phyloP scores from a whole-genome alignment of 2,113 vertebrate genomes.

The Apus apus region DNA sequence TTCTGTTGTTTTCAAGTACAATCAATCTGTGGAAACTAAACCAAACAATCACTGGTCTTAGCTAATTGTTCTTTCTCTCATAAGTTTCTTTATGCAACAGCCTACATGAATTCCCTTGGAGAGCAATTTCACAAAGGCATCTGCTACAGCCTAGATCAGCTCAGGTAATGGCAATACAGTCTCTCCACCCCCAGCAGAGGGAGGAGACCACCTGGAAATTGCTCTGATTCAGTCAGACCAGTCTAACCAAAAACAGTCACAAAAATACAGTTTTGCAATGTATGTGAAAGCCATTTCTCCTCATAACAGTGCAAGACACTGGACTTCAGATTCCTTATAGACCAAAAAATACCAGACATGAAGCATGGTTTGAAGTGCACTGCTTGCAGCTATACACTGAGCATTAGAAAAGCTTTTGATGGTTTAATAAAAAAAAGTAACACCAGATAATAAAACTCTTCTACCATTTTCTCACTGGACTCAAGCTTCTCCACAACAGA shows the following conservation, averaged over 20 bases:
- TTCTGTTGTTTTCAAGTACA: neutral
- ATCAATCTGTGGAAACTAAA: slow-evolving; percentile 7
- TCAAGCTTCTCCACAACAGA: neutral
- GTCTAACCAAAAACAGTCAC: neutral
- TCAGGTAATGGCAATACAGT: neutral
- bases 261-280: neutral
- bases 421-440: neutral
- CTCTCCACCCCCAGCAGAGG: neutral
- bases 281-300: neutral
- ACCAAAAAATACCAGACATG: neutral
- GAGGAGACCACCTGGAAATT: neutral
- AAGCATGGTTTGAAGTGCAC: neutral
- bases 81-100: neutral
- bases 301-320: neutral
- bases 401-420: neutral
- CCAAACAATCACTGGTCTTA: neutral
- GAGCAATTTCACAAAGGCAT: neutral
- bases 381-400: rapidly evolving
- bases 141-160: neutral
- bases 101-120: neutral
- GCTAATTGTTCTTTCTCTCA: neutral
- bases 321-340: neutral
- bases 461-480: rapidly evolving
- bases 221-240: neutral
- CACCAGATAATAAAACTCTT: neutral